A percentile compares a stretch with the other conserved stretches of the same genome.
phyloP scores from a whole-genome alignment of 2,888 invertebrate species.

The Exocentrus adspersus region DNA sequence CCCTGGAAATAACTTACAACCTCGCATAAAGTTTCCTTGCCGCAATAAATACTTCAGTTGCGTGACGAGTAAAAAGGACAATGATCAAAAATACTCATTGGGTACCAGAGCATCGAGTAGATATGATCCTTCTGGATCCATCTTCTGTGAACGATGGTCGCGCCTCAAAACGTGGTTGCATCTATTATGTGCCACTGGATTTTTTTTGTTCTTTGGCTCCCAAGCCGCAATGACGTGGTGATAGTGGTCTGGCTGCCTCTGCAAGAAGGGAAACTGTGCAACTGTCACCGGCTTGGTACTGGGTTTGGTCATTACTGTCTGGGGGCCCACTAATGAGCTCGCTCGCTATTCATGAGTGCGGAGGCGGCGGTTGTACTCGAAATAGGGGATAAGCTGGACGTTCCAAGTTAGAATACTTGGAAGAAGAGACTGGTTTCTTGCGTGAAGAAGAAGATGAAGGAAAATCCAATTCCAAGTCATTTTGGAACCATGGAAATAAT shows the following conservation, averaged over 20 bases:
- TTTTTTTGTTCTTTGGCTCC: slow-evolving; percentile 17
- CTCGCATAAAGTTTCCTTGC: background rate
- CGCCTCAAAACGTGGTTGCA: slow-evolving; percentile 5
- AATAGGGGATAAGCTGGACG: slow-evolving; percentile 4
- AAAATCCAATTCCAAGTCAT: too few relatives aligned
- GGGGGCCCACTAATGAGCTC: slow-evolving; percentile 57
- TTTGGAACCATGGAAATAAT: too few relatives aligned
- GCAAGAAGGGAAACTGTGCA: slow-evolving; percentile 14
- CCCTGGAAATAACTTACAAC: slow-evolving; percentile 13
- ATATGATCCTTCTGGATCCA: too few relatives aligned
- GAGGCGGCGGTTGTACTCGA: slow-evolving; percentile 46
- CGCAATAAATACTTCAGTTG: background rate
- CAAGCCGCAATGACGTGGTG: slow-evolving; percentile 18
- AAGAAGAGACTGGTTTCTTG: too few relatives aligned
- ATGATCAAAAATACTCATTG: too few relatives aligned
- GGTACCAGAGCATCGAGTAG: too few relatives aligned
- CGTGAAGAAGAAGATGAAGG: too few relatives aligned
- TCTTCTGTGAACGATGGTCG: too few relatives aligned
- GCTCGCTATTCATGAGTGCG: slow-evolving; percentile 60
- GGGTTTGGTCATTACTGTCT: slow-evolving; percentile 54
- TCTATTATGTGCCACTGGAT: slow-evolving; percentile 23
- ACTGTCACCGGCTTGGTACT: slow-evolving; percentile 27
- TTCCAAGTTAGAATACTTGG: background rate
- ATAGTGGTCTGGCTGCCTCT: slow-evolving; percentile 13
- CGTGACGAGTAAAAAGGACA: too few relatives aligned